A percentile compares a stretch with the other conserved stretches of the same genome.
phyloP scores from a whole-genome alignment of 2,888 invertebrate genomes.

The Lepidochrysops patricia region DNA sequence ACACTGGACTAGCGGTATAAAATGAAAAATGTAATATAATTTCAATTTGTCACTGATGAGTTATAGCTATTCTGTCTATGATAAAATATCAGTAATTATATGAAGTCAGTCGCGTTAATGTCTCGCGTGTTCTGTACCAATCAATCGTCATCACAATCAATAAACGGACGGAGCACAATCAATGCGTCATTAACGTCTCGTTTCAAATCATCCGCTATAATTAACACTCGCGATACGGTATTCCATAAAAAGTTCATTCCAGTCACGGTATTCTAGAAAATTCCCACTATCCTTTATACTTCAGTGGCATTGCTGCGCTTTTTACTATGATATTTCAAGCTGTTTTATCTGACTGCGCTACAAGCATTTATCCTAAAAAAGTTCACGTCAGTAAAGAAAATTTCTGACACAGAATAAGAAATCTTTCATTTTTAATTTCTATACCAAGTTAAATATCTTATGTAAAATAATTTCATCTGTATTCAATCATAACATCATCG shows the following conservation, averaged over 20 bases:
- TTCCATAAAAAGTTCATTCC: neutral
- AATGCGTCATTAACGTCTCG: slow-evolving; percentile 53
- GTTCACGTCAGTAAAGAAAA: no score
- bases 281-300: neutral
- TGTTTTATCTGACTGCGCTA: no score
- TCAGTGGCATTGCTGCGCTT: no score
- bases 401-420: no score
- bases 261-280: neutral
- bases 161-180: slow-evolving; percentile 56
- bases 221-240: slow-evolving; percentile 7
- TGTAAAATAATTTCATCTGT: no score
- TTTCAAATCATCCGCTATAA: slow-evolving; percentile 6
- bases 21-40: no score
- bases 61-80: slow-evolving; percentile 14
- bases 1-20: no score
- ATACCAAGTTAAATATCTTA: no score
- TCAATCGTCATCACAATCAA: slow-evolving; percentile 64
- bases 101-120: slow-evolving; percentile 21
- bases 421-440: no score
- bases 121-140: slow-evolving; percentile 51
- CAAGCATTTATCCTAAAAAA: neutral
- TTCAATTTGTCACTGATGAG: slow-evolving; percentile 14
- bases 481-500: neutral
- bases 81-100: slow-evolving; percentile 21
- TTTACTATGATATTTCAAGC: neutral